A percentile compares a stretch with the other conserved stretches of the same genome.
phyloP scores from a whole-genome alignment of 2,888 invertebrate genomes.

The Pyrocoelia pectoralis region DNA sequence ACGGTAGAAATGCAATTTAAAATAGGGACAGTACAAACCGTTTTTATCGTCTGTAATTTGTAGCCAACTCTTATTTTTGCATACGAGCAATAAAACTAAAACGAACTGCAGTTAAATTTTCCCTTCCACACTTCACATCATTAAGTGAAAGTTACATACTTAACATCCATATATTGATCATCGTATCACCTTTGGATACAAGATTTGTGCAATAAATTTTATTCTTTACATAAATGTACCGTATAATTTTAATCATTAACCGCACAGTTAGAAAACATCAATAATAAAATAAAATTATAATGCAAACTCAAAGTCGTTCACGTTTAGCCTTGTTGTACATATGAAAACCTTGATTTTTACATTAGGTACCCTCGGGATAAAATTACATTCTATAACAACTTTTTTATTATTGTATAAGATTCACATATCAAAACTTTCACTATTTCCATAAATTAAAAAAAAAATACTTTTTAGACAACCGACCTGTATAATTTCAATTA shows the following conservation, averaged over 20 bases:
- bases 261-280: not conserved
- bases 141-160: slow-evolving; percentile 30
- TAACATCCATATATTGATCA: slow-evolving; percentile 13
- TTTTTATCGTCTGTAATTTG: not conserved
- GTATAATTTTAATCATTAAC: not conserved
- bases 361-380: not conserved
- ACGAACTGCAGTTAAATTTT: slow-evolving; percentile 4
- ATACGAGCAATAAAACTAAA: too few relatives aligned
- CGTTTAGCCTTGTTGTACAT: not conserved
- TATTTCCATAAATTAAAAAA: not conserved
- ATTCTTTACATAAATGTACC: not conserved
- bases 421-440: not conserved
- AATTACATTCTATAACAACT: not conserved
- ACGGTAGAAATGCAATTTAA: not conserved
- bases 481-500: not conserved
- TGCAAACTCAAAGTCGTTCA: not conserved
- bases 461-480: too few relatives aligned
- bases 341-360: not conserved
- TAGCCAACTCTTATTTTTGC: too few relatives aligned
- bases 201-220: slow-evolving; percentile 23
- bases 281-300: not conserved
- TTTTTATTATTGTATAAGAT: not conserved
- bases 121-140: slow-evolving; percentile 24
- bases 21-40: not conserved
- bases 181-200: slow-evolving; percentile 15